Base-by-base conservation (phyloP, 37 sponge, comb jelly and placozoan genomes). In the Spongilla lacustris region DNA sequence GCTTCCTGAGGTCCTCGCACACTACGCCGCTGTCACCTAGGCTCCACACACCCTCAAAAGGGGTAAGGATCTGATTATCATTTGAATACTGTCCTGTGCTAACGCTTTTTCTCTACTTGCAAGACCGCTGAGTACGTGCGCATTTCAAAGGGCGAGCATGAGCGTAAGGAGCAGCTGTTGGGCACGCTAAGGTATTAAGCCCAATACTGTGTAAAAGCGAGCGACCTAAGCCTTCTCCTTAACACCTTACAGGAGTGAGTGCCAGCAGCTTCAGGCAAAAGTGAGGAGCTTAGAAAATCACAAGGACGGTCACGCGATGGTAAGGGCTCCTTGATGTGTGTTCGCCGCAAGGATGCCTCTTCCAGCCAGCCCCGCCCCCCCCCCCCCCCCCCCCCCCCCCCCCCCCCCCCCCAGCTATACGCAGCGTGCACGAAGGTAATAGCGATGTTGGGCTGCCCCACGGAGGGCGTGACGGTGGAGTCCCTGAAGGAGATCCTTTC, bases 121-220 rank as follows among this genome's bases (percentile, higher is more conserved):
- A 29, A 75, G 76, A n/a, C 76, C 36, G 76, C 24, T 24, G 87
- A 91, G 67, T 86, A 46, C 66, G 71, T 86, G 29, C 77, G 87
- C n/a, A 30, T 91, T 9, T 77, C 87, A 8, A 81, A 37, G 28
- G 66, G 33, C 69, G 91, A 91, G 50, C 38, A 86, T 30, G 87
- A 91, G 8, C 82, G 58, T 37, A 91, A 82, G 68, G 91, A 91
- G 23, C 82, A 86, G 31, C 41, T 72, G 1, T 17, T 91, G 27
- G 72, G 10, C 38, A 11, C 71, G 4, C 66, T 91, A 36, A 86
- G 87, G 80, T 79, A 48, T 0, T 27, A 68, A 50, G 8, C 3
- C 37, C 34, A 13, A 46, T 35, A 30, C 27, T 25, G n/a, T 19
- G 29, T 30, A 2, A 50, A 25, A 58, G 36, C 30, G 22, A 73